Percentiles rank a stretch among this genome's conserved stretches.
phyloP scores from a whole-genome alignment of 37 sponge, comb jelly and placozoan species.

The Cliona cf. orientalis region DNA sequence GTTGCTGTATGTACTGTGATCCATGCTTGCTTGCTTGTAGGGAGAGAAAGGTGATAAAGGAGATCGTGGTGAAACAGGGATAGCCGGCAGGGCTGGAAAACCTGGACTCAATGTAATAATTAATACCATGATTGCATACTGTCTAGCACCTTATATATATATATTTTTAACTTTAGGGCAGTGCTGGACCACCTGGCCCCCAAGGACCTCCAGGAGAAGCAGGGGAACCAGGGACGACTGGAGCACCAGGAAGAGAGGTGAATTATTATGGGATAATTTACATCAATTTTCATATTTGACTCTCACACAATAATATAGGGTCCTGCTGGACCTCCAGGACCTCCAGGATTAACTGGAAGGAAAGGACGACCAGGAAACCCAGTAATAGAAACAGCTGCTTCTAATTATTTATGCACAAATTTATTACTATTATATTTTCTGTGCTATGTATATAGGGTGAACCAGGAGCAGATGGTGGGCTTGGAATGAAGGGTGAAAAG shows the following conservation, averaged over 20 bases:
- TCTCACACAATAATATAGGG: background rate
- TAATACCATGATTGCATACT: background rate
- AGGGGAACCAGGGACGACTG: background rate
- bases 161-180: background rate
- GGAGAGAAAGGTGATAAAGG: background rate
- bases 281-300: too few relatives aligned
- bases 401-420: too few relatives aligned
- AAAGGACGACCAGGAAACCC: background rate
- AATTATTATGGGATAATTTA: too few relatives aligned
- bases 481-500: background rate
- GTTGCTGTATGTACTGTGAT: too few relatives aligned
- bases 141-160: background rate
- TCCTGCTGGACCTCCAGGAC: background rate
- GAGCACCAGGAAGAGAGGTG: background rate
- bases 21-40: too few relatives aligned
- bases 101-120: slow-evolving; percentile 2
- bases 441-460: too few relatives aligned
- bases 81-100: background rate
- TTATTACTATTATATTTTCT: too few relatives aligned
- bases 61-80: background rate
- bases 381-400: too few relatives aligned
- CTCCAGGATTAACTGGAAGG: background rate
- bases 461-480: background rate
- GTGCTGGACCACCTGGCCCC: background rate
- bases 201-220: background rate